Conservation (phyloP, 2,113 vertebrate genomes). For the Delphinus delphis region DNA sequence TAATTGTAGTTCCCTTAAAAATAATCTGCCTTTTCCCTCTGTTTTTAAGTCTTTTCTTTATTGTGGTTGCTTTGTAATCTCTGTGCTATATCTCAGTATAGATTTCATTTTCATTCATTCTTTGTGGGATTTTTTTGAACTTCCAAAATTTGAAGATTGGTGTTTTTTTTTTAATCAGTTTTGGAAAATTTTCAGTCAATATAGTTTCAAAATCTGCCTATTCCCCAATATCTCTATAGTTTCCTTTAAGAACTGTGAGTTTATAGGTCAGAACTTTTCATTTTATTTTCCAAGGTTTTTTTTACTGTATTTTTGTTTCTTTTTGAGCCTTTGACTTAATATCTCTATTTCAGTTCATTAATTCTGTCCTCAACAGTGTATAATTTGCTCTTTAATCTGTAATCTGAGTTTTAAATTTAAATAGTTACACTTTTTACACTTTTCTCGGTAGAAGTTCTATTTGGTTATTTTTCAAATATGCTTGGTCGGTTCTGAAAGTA, state of each 20-base stretch:
- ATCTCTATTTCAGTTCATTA: not conserved
- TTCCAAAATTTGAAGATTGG: not conserved
- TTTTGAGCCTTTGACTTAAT: not conserved
- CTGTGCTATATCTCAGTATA: not conserved
- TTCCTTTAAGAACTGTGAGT: not conserved
- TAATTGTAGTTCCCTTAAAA: not conserved
- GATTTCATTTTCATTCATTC: not conserved
- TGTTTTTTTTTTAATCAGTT: not conserved
- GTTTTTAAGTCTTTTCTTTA: not conserved
- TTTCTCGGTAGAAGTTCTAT: not conserved
- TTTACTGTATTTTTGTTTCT: not conserved
- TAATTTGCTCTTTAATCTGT: not conserved
- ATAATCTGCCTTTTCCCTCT: not conserved
- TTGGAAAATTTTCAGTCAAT: not conserved
- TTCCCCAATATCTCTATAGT: not conserved
- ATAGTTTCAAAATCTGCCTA: not conserved
- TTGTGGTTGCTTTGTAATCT: not conserved
- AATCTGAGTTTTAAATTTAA: not conserved
- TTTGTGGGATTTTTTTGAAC: not conserved
- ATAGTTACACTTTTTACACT: not conserved
- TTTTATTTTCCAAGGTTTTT: not conserved
- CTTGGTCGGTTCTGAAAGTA: not conserved
- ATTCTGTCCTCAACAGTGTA: not conserved
- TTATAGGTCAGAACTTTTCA: not conserved
- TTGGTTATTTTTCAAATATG: not conserved